Conservation (phyloP, 2,888 invertebrate species). For the Schizotus pectinicornis region DNA sequence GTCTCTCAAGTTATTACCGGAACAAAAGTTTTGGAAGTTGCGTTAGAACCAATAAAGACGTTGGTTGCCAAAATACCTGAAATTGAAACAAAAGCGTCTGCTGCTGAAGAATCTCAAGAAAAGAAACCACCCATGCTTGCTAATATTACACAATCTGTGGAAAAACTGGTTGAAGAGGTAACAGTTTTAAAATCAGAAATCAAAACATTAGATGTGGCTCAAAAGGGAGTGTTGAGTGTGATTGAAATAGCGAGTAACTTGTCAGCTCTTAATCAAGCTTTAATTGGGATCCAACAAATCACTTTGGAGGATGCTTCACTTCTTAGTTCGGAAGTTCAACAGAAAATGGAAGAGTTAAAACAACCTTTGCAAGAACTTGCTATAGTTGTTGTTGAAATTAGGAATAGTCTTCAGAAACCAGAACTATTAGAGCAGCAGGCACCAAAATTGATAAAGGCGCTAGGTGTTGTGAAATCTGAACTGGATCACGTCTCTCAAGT, state of each 20-base stretch:
- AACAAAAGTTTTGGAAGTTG: no score
- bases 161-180: background rate
- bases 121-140: no score
- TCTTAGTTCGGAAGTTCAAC: background rate
- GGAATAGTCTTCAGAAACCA: background rate
- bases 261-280: background rate
- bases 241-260: conserved; percentile 18
- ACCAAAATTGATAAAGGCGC: background rate
- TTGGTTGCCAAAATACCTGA: no score
- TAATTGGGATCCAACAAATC: background rate
- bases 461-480: background rate
- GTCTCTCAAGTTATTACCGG: no score
- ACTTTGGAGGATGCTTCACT: background rate
- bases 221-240: conserved; percentile 30
- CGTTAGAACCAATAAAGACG: no score
- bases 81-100: no score
- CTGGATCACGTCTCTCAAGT: background rate
- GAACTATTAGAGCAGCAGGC: background rate
- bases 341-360: background rate
- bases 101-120: no score
- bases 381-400: background rate
- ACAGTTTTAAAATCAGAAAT: background rate
- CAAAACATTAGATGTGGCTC: background rate
- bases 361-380: background rate
- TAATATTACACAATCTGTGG: no score